Percentiles rank a stretch among this genome's conserved stretches.
Conservation (phyloP, 2,888 invertebrate genomes). For the Tenthredo distinguenda region DNA sequence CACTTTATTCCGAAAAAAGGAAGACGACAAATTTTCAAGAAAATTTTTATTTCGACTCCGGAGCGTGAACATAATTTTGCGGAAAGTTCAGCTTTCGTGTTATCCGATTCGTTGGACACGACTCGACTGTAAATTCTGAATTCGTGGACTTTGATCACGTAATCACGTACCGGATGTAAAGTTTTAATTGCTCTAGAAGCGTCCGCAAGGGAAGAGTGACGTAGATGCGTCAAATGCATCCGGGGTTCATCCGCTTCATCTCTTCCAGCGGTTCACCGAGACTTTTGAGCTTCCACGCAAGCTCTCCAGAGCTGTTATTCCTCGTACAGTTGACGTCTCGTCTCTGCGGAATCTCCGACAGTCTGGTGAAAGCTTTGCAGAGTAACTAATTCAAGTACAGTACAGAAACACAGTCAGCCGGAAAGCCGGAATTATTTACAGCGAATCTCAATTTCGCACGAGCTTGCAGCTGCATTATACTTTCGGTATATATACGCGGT, state of each 20-base stretch:
- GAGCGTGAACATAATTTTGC: not conserved
- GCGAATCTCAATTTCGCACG: not conserved
- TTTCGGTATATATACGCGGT: not conserved
- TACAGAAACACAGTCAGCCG: not conserved
- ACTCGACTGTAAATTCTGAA: not conserved
- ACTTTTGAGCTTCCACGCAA: constrained; percentile 1
- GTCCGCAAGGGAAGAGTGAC: constrained; percentile 1
- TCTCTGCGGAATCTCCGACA: not conserved
- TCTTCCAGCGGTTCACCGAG: not conserved
- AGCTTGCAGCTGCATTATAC: not conserved
- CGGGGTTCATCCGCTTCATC: constrained; percentile 18
- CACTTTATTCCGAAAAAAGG: not conserved
- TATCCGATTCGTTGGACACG: not conserved
- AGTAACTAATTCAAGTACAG: constrained; percentile 22
- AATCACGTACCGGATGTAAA: constrained; percentile 30
- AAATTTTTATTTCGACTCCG: too few species aligned
- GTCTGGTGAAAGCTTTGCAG: not conserved
- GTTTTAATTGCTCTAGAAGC: constrained; percentile 3
- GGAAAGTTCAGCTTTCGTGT: not conserved
- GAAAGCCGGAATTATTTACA: constrained; percentile 1
- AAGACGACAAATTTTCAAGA: not conserved
- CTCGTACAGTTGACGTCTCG: not conserved
- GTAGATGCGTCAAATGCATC: constrained; percentile 6
- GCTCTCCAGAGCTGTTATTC: not conserved
- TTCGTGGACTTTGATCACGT: not conserved